Base-by-base conservation (phyloP, 2,888 invertebrate species). In the Latheticus oryzae region DNA sequence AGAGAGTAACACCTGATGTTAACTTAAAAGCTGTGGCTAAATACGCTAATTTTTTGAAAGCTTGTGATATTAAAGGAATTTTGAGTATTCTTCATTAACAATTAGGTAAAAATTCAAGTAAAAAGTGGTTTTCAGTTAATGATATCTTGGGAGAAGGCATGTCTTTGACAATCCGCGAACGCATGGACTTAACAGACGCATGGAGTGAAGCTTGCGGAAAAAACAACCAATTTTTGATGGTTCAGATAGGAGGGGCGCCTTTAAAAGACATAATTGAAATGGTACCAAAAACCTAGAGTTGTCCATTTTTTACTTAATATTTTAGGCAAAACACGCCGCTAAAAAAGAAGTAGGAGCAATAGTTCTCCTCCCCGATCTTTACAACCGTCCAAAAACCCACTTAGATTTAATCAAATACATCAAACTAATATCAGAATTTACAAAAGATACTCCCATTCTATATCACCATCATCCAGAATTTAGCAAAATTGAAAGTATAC, bases 381-480 rank as follows among this genome's bases (percentile, higher is more conserved):
- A 88, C 74, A 88, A 87, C 75, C 87, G 85, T 67, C 90, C 90
- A 0, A 76, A 76, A 2, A 80, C 78, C 1, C 81, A 84, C 0
- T 75, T 81, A 3, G 84, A 87, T 23, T 77, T 90, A 47, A 85
- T 87, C 0, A 78, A 80, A 56, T 90, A 90, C 71, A 79, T 90
- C 17, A 82, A 82, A 60, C 71, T 82, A 37, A 84, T 93, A 5
- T 84, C 89, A 0, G 80, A 82, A 15, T 85, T 86, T 1, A 91
- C 91, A 1, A 87, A 88, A 0, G 84, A 83, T 1, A 82, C 87
- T 0, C 92, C 92, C 0, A 83, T 93, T 32, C 80, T 90, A 16
- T 91, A 91, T 72, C 92, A 93, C 70, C 91, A 92, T 70, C 87
- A 90, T 64, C 91, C 91, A 0, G 79, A 80, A 58, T 83, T 87